A percentile compares a stretch with the other conserved stretches of the same genome.
phyloP scores from a whole-genome alignment of 2,113 vertebrate species.

The Crotalus horridus region DNA sequence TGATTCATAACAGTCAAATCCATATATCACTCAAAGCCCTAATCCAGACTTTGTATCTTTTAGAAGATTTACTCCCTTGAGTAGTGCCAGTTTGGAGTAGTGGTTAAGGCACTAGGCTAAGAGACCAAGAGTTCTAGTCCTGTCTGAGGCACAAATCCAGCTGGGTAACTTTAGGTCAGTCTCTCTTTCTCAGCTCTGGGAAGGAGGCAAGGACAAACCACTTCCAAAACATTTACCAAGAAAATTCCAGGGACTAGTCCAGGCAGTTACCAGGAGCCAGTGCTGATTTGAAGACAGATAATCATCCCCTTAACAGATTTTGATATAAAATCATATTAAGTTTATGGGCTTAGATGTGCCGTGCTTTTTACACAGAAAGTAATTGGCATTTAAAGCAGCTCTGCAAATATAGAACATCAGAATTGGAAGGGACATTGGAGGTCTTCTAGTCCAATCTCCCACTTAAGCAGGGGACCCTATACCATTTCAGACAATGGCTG shows the following conservation, averaged over 20 bases:
- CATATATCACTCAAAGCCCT: background rate
- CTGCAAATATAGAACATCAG: background rate
- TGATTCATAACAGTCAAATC: background rate
- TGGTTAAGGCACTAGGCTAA: background rate
- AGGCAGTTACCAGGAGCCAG: background rate
- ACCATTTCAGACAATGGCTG: background rate
- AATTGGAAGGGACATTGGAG: background rate
- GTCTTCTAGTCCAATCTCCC: background rate
- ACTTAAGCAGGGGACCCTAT: background rate
- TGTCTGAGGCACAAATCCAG: background rate
- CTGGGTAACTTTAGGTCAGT: background rate
- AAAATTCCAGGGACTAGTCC: background rate
- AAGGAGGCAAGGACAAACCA: background rate
- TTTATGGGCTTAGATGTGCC: background rate
- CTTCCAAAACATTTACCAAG: background rate
- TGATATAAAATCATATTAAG: background rate
- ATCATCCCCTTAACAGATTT: background rate
- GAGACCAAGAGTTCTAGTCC: background rate
- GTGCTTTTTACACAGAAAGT: background rate
- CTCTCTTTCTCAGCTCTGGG: background rate
- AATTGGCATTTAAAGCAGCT: background rate
- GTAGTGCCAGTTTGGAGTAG: background rate
- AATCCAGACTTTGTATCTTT: background rate
- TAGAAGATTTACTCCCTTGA: background rate
- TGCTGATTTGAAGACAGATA: background rate